A percentile compares a stretch with the other conserved stretches of the same genome.
Evolutionary conservation across 92 coral and sea anemone genomes (phyloP).

Genomic region (Parazoanthus swiftii): DNA sequence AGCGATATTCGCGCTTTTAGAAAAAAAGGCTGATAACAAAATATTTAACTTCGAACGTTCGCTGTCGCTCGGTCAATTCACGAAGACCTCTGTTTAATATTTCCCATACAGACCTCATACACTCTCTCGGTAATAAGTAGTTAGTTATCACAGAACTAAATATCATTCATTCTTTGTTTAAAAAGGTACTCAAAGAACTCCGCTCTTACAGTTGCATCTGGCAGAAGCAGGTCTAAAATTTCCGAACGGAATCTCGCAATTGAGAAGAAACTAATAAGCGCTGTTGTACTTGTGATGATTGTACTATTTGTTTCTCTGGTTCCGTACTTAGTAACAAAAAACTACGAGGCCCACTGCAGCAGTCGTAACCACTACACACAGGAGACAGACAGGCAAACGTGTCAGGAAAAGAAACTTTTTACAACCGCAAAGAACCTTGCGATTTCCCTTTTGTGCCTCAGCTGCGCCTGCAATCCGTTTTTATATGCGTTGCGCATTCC

Average conservation of each 20-base stretch:
- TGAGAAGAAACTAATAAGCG: conserved; percentile 54
- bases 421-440: conserved; percentile 39
- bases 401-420: conserved; percentile 22
- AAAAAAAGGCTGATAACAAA: too few species aligned
- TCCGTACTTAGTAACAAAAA: conserved; percentile 51
- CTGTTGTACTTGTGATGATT: conserved; percentile 43
- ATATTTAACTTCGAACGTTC: too few species aligned
- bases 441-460: conserved; percentile 50
- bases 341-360: conserved; percentile 35
- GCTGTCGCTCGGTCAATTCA: too few species aligned
- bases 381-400: neutral
- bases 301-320: conserved; percentile 54
- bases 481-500: conserved; percentile 65
- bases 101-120: too few species aligned
- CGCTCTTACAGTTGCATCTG: conserved; percentile 1
- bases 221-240: conserved; percentile 14
- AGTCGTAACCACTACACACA: neutral
- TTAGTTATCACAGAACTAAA: neutral
- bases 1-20: too few species aligned
- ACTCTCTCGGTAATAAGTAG: too few species aligned
- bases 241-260: conserved; percentile 33
- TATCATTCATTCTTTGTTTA: neutral
- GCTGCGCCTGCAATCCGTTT: conserved; percentile 60
- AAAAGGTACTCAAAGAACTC: conserved; percentile 52
- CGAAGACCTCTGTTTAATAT: too few species aligned